Percentiles rank a stretch among this genome's conserved stretches.
Evolutionary conservation across 1,140 invertebrate genomes (phyloP).

Genomic region (Caligus rogercresseyi): DNA sequence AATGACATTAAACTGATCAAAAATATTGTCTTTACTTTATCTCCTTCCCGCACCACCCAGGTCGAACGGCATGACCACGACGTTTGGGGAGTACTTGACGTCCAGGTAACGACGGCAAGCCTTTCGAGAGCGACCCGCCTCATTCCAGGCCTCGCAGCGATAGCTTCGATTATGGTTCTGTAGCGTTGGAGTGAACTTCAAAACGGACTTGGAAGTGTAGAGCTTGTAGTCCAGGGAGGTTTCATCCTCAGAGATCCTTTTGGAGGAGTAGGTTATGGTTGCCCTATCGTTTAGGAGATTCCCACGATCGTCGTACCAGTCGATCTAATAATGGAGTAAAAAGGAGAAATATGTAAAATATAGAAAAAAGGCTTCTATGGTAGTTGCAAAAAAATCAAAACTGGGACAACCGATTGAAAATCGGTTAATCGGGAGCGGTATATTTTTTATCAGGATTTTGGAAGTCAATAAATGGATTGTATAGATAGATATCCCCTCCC

Average conservation of each 20-base stretch:
- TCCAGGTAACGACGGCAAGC: not conserved
- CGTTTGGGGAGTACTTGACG: constrained; percentile 8
- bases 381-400: too few species aligned
- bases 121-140: not conserved
- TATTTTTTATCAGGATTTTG: too few species aligned
- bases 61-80: constrained; percentile 8
- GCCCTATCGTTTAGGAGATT: not conserved
- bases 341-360: not conserved
- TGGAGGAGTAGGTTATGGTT: not conserved
- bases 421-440: too few species aligned
- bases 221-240: not conserved
- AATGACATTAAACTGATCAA: too few species aligned
- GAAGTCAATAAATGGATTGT: too few species aligned
- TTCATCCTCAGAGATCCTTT: not conserved
- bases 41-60: not conserved
- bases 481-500: too few species aligned
- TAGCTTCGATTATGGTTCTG: not conserved
- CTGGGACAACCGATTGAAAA: too few species aligned
- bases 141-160: constrained; percentile 13
- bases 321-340: constrained; percentile 11
- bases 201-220: constrained; percentile 1
- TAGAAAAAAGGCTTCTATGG: too few species aligned
- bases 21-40: too few species aligned
- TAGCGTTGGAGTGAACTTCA: not conserved
- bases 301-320: constrained; percentile 12